These are phyloP conservation scores for Keiferia lycopersicella DNA, from an alignment of 2,888 invertebrate species.

Conservation along the genomic window DNA sequence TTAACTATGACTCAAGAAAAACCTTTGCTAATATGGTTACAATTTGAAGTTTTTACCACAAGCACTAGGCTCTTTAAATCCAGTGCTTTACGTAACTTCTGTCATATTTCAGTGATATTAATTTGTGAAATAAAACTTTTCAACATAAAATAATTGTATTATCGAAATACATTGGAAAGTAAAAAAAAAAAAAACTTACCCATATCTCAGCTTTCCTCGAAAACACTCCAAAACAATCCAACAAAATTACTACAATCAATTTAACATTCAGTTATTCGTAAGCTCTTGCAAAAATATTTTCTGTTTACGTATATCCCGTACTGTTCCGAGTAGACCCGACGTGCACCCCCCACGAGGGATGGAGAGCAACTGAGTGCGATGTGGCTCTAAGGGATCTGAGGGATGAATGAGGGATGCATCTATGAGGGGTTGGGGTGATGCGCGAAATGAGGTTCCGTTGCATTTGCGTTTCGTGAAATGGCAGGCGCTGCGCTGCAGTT, in stretches of 20 bases:
- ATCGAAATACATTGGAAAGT: too few species aligned
- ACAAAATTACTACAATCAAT: background rate
- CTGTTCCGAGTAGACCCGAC: slow-evolving; percentile 12
- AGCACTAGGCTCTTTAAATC: too few species aligned
- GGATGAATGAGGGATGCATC: slow-evolving; percentile 1
- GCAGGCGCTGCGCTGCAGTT: background rate
- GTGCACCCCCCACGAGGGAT: slow-evolving; percentile 36
- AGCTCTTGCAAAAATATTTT: background rate
- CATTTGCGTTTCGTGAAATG: slow-evolving; percentile 9
- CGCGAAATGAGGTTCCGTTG: background rate
- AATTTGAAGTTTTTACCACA: too few species aligned
- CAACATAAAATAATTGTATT: too few species aligned
- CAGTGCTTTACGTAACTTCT: too few species aligned
- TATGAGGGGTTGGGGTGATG: background rate
- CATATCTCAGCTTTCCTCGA: background rate
- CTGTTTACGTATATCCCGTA: background rate
- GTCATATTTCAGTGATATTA: too few species aligned
- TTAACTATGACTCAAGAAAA: too few species aligned
- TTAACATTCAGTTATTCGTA: background rate
- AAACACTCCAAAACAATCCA: background rate
- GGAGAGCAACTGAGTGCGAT: slow-evolving; percentile 39
- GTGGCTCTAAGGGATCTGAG: too few species aligned
- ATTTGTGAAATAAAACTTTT: too few species aligned
- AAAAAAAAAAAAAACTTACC: slow-evolving; percentile 10
- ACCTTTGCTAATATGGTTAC: too few species aligned